Conservation (phyloP, 2,113 vertebrate species). For the Geococcyx californianus region DNA sequence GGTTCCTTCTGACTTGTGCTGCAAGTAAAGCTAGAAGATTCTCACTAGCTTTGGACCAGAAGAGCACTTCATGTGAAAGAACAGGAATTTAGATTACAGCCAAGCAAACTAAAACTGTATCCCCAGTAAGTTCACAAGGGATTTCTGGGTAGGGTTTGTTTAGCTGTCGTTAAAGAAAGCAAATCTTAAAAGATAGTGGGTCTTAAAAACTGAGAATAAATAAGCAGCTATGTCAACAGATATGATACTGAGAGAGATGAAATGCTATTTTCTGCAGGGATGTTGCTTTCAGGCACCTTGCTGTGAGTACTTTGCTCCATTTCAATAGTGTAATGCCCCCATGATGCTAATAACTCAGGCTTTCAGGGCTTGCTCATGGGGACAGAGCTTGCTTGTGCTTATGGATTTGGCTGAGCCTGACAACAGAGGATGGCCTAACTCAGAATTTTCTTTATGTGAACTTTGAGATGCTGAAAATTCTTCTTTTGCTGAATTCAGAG, state of each 20-base stretch:
- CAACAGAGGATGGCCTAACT: not conserved
- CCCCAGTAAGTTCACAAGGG: not conserved
- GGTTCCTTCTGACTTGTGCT: not conserved
- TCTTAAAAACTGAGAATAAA: not conserved
- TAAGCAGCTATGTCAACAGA: not conserved
- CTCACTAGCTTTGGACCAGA: not conserved
- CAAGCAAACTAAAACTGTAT: not conserved
- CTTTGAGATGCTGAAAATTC: not conserved
- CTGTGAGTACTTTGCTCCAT: not conserved
- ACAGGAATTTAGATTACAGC: not conserved
- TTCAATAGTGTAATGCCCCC: not conserved
- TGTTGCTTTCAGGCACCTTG: not conserved
- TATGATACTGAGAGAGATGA: not conserved
- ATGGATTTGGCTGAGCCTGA: not conserved
- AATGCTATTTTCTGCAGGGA: not conserved
- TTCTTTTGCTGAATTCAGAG: not conserved
- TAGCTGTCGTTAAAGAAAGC: not conserved
- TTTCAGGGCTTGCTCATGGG: not conserved
- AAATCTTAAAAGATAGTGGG: not conserved
- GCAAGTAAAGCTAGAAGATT: not conserved
- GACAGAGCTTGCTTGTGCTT: not conserved
- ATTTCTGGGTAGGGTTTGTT: not conserved
- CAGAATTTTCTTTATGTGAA: not conserved
- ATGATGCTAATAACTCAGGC: not conserved
- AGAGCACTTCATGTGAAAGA: not conserved